phyloP scores from a whole-genome alignment of 64 coral and sea anemone genomes.

The Porites lutea region DNA sequence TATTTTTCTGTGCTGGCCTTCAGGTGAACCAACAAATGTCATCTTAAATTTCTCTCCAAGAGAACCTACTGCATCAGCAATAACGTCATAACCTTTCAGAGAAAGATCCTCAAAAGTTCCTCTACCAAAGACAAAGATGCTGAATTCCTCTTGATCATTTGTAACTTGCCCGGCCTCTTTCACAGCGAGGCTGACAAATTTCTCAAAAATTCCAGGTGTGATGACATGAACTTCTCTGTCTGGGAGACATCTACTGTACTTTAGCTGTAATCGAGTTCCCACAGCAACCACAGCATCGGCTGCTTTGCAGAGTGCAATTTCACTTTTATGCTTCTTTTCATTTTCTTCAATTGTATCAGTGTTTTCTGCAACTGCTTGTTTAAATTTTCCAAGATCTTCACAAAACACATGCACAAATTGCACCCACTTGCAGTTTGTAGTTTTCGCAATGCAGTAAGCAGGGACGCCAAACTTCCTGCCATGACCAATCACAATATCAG shows the following conservation, averaged over 20 bases:
- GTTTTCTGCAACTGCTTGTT: too few species aligned
- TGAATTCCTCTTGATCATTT: background rate
- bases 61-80: background rate
- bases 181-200: background rate
- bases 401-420: conserved; percentile 14
- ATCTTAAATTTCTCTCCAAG: background rate
- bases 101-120: background rate
- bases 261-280: conserved; percentile 5
- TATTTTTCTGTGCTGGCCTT: background rate
- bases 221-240: too few species aligned
- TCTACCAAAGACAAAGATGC: conserved; percentile 46
- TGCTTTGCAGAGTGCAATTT: conserved; percentile 34
- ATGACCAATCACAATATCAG: conserved; percentile 40
- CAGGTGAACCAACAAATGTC: conserved; percentile 4
- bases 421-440: conserved; percentile 29
- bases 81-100: too few species aligned
- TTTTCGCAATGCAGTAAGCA: background rate
- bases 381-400: too few species aligned
- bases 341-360: conserved; percentile 28
- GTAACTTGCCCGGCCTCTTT: background rate
- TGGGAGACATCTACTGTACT: too few species aligned
- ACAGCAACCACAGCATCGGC: conserved; percentile 23
- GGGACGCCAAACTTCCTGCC: conserved; percentile 40
- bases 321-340: conserved; percentile 24
- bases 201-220: too few species aligned